Evolutionary conservation across 2,113 vertebrate species (phyloP).

Genomic region (Cyphomyrus discorhynchus): DNA sequence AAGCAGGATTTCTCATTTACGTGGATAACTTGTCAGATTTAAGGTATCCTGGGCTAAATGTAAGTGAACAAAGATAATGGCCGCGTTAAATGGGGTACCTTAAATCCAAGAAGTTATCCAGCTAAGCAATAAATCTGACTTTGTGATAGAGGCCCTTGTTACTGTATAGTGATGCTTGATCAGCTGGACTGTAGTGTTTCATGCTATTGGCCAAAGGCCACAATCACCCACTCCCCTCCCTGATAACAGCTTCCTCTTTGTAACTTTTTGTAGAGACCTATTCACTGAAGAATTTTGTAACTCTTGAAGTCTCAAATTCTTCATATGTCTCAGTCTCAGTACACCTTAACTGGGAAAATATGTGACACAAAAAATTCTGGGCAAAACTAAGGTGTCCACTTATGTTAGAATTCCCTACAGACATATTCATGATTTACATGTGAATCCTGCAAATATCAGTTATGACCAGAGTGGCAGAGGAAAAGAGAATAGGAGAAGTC

Average conservation of each 20-base stretch:
- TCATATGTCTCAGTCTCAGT: neutral
- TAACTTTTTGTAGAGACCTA: neutral
- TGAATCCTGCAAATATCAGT: neutral
- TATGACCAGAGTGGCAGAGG: neutral
- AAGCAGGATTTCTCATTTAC: neutral
- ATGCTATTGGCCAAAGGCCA: neutral
- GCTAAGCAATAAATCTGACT: neutral
- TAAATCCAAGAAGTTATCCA: neutral
- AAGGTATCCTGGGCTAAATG: neutral
- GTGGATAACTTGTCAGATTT: neutral
- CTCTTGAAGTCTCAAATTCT: neutral
- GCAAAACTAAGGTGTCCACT: neutral
- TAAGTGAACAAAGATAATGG: neutral
- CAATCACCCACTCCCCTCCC: neutral
- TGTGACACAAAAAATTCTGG: neutral
- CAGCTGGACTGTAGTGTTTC: neutral
- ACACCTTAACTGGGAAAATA: neutral
- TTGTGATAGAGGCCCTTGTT: neutral
- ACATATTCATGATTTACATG: neutral
- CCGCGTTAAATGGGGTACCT: neutral
- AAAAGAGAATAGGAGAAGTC: neutral
- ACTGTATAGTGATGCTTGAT: neutral
- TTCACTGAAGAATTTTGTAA: neutral
- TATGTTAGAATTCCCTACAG: neutral
- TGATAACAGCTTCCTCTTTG: neutral